Conservation (phyloP, 2,888 invertebrate genomes). For the Calameuta idolon region DNA sequence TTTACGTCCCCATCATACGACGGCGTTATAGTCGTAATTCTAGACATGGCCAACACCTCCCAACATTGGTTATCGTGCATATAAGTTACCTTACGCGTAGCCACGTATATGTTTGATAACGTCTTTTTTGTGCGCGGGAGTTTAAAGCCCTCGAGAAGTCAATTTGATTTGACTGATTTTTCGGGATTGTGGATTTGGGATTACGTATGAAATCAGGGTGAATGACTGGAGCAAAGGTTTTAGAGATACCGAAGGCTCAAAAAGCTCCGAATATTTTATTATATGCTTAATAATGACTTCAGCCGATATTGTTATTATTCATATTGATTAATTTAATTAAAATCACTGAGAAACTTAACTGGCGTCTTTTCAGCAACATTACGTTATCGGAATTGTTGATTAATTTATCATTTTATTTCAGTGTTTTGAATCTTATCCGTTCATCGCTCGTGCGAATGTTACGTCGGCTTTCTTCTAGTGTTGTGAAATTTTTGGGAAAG, state of each 20-base stretch:
- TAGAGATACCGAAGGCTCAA: too few species aligned
- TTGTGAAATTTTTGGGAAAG: neutral
- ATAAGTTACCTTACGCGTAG: too few species aligned
- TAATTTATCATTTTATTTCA: neutral
- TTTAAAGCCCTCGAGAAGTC: neutral
- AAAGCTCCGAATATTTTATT: too few species aligned
- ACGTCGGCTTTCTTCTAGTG: neutral
- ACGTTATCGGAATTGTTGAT: neutral
- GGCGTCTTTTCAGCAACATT: neutral
- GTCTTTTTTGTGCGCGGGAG: neutral
- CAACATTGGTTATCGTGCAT: neutral
- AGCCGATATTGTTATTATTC: too few species aligned
- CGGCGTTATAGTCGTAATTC: neutral
- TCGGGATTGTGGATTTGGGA: neutral
- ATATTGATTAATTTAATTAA: too few species aligned
- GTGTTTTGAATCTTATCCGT: neutral
- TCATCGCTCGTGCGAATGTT: neutral
- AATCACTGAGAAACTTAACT: neutral
- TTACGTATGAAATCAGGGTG: too few species aligned
- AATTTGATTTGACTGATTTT: neutral
- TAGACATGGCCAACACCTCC: neutral
- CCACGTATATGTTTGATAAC: neutral
- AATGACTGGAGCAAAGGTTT: too few species aligned
- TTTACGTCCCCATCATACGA: slow-evolving; percentile 4
- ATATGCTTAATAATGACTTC: too few species aligned